Conservation (phyloP, 2,113 vertebrate genomes). For the Scomber japonicus region DNA sequence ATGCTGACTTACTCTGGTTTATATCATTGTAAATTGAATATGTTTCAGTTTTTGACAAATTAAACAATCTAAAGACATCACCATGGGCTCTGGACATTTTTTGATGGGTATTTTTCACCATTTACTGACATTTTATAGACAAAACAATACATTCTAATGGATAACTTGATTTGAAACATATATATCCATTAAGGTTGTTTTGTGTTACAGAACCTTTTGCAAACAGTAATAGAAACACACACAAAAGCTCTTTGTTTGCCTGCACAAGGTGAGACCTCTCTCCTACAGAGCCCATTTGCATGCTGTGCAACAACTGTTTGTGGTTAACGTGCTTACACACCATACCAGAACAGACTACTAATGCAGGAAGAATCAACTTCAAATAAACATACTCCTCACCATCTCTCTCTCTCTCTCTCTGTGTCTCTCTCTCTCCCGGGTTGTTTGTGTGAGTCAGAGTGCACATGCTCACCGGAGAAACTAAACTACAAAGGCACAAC, state of each 20-base stretch:
- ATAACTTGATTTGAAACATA: neutral
- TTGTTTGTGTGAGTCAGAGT: slow-evolving; percentile 6
- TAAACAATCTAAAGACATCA: too few species aligned
- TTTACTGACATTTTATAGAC: too few species aligned
- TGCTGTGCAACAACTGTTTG: slow-evolving; percentile 57
- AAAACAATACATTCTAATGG: too few species aligned
- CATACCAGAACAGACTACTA: slow-evolving; percentile 50
- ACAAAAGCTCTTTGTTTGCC: slow-evolving; percentile 29
- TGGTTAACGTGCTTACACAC: slow-evolving; percentile 54
- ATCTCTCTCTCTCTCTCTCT: neutral
- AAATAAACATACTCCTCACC: slow-evolving; percentile 47
- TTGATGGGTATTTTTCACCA: too few species aligned
- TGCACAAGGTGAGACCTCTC: slow-evolving; percentile 46
- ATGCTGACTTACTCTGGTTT: too few species aligned
- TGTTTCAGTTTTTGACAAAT: too few species aligned
- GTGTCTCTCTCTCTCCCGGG: neutral
- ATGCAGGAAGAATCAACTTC: slow-evolving; percentile 55
- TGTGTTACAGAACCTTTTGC: neutral
- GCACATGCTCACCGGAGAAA: slow-evolving; percentile 8
- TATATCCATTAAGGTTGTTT: slow-evolving; percentile 10
- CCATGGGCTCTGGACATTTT: too few species aligned
- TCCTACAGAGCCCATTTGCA: slow-evolving; percentile 53
- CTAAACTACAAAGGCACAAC: slow-evolving; percentile 23
- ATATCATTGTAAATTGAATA: too few species aligned
- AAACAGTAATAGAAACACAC: slow-evolving; percentile 18